Evolutionary conservation across 2,888 invertebrate species (phyloP), one percentile per base, ranked within the genome.

Genomic region (Gymnosoma rotundatum): DNA sequence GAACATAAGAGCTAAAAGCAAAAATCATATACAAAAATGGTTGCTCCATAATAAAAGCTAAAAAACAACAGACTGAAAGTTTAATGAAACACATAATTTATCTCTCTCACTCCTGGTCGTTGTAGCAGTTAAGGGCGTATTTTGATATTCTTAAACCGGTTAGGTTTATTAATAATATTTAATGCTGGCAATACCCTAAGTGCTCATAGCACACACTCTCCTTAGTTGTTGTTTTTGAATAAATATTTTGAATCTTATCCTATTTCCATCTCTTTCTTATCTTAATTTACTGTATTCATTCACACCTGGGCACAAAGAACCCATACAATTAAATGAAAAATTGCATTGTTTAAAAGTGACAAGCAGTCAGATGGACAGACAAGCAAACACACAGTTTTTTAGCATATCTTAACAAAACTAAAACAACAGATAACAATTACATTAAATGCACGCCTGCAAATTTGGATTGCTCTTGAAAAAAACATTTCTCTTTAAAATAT

Each of bases 391-490:
- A 16, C 50, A 58, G 16, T 21, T 58, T 72, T 25, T 25, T 50
- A 12, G 6, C 45, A 64, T 64, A 64, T 50, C 63, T 20, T 9
- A 36, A 38, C 20, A 63, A 36, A 42, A 25, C 42, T 38, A 52
- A 63, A 74, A 63, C 52, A 74, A 63, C 48, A n/a, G n/a, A n/a
- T 5, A 50, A 45, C 54, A 66, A 50, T 58, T 50, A 66, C 10
- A 60, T 52, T 20, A 36, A 69, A 83, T 83, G 79, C 83, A 83
- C 83, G 83, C 83, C 83, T 83, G 83, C 83, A 75, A 14, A 18
- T n/a, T 54, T 61, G 50, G 58, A 7, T 42, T 70, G 2, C 18
- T n/a, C 70, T 70, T 70, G 67, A 18, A n/a, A 5, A 64, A 61
- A 36, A 20, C 18, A n/a, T 67, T 54, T 36, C 48, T 50, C 74